Conservation (phyloP, 1,140 invertebrate genomes). For the Drosophila sproati region DNA sequence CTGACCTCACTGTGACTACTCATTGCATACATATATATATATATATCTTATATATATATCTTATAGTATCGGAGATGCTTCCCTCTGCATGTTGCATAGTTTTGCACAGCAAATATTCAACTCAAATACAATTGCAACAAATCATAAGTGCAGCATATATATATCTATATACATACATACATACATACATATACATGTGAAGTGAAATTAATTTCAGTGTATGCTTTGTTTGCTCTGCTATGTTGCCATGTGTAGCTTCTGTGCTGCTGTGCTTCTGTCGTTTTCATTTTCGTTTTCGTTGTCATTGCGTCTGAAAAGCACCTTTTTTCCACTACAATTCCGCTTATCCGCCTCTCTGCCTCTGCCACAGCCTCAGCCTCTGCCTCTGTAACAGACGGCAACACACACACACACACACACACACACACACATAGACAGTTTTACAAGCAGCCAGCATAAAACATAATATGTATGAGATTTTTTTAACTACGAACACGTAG, state of each 20-base stretch:
- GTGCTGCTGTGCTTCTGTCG: constrained; percentile 5
- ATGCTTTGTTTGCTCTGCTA: constrained; percentile 13
- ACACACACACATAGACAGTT: constrained; percentile 47
- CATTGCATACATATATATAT: too few relatives aligned
- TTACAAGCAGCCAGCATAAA: constrained; percentile 63
- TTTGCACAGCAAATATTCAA: too few relatives aligned
- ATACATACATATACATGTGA: too few relatives aligned
- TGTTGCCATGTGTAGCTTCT: constrained; percentile 31
- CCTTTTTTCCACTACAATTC: constrained; percentile 68
- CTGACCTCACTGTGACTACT: too few relatives aligned
- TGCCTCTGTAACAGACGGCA: constrained; percentile 17
- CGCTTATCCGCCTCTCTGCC: constrained; percentile 57
- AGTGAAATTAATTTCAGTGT: constrained; percentile 10
- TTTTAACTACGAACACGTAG: constrained; percentile 84
- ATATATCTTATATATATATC: too few relatives aligned
- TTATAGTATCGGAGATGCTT: too few relatives aligned
- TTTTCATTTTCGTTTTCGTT: constrained; percentile 42
- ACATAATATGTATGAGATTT: constrained; percentile 84
- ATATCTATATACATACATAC: too few relatives aligned
- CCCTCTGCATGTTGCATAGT: too few relatives aligned
- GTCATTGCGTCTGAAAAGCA: constrained; percentile 60
- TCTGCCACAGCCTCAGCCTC: background rate
- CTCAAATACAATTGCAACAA: background rate
- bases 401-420: constrained; percentile 31
- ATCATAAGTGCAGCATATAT: too few relatives aligned